A percentile compares a stretch with the other conserved stretches of the same genome.
phyloP scores from a whole-genome alignment of 2,888 invertebrate species.

The Halocaridina rubra region DNA sequence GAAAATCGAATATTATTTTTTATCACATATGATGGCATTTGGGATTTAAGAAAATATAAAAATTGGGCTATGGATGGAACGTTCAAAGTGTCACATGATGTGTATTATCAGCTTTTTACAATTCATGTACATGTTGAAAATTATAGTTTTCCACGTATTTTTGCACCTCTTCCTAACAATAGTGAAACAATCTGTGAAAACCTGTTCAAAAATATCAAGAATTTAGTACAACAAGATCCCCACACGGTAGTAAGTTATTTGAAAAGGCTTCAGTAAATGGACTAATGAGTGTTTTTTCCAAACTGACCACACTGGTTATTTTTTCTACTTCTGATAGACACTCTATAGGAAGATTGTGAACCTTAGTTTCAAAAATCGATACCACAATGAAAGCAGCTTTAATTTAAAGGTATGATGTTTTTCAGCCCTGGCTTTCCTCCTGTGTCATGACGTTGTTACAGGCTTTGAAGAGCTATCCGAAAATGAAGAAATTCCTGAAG shows the following conservation, averaged over 20 bases:
- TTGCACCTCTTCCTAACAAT: slow-evolving; percentile 25
- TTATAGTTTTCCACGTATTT: not conserved
- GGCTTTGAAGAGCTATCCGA: not conserved
- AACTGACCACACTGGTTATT: not conserved
- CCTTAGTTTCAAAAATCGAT: slow-evolving; percentile 3
- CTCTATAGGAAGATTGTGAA: not conserved
- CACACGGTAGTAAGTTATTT: slow-evolving; percentile 4
- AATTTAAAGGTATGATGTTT: not conserved
- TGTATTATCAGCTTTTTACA: not conserved
- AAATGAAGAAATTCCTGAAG: not conserved
- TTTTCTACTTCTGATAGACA: not conserved
- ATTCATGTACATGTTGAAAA: not conserved
- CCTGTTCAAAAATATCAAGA: not conserved
- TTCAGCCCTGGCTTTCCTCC: not conserved
- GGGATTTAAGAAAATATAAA: too few relatives aligned
- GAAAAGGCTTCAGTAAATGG: not conserved
- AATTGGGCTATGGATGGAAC: too few relatives aligned
- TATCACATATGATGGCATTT: too few relatives aligned
- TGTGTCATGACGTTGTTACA: not conserved
- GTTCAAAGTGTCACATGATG: not conserved
- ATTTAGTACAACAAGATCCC: slow-evolving; percentile 17
- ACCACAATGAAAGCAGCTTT: not conserved
- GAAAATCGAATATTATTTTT: too few relatives aligned
- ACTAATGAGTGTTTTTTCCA: not conserved
- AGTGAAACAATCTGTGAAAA: not conserved